These are phyloP conservation scores for Malurus elegans DNA, from an alignment of 2,113 vertebrate genomes.

Conservation along the genomic window DNA sequence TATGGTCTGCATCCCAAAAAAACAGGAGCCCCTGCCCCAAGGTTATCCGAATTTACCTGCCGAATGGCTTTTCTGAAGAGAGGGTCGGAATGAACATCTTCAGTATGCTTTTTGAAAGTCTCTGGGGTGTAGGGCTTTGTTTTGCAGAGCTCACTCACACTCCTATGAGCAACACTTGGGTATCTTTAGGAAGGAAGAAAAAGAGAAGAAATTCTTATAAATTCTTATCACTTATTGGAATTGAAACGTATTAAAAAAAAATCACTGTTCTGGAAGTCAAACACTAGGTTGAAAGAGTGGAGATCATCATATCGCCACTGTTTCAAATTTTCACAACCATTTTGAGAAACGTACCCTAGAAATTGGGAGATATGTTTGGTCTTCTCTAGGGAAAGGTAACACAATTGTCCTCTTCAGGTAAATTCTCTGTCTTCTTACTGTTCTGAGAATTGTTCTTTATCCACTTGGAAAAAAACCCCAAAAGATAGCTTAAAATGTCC, in stretches of 20 bases:
- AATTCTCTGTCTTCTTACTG: neutral
- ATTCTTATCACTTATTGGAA: neutral
- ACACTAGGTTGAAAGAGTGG: neutral
- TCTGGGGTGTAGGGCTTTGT: constrained; percentile 68
- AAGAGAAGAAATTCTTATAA: neutral
- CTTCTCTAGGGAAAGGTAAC: neutral
- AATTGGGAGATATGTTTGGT: neutral
- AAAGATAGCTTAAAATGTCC: neutral
- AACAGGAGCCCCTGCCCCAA: constrained; percentile 44
- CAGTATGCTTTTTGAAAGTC: constrained; percentile 46
- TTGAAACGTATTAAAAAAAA: neutral
- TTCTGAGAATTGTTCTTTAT: neutral
- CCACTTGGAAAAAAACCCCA: neutral
- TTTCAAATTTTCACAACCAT: neutral
- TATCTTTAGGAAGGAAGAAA: constrained; percentile 63
- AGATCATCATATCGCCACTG: neutral
- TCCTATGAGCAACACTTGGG: constrained; percentile 53
- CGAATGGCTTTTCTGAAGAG: constrained; percentile 79
- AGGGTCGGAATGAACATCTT: constrained; percentile 80
- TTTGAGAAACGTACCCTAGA: neutral
- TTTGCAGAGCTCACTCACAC: constrained; percentile 69
- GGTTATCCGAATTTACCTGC: constrained; percentile 59
- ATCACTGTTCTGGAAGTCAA: neutral
- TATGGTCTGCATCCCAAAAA: constrained; percentile 69
- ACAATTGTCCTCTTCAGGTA: neutral